Evolutionary conservation across 64 coral and sea anemone species (phyloP), one percentile per base, ranked within the genome.

Genomic region (Stichodactyla mertensii): DNA sequence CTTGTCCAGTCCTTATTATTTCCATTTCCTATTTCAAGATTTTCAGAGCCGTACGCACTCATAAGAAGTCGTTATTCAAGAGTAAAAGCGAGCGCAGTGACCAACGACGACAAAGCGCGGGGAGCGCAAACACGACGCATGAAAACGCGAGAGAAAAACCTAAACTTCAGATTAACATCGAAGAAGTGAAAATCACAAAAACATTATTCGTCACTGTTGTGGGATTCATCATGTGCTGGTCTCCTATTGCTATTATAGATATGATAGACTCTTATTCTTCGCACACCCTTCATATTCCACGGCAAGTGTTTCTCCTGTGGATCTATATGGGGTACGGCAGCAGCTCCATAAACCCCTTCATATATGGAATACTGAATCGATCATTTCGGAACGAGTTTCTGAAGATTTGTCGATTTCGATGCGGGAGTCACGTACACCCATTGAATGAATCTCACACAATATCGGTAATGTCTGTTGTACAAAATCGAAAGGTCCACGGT

Each of bases 301-400:
- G 90, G 0, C 60, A 87, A 83, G 78, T 87, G 18, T 92, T 87
- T 16, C 59, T 92, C 18, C 71, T 83, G 26, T 60, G 77, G 0
- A 83, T 79, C 15, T 64, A 62, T 4, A 64, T 83, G 60, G 60
- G 58, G 11, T 61, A 86, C n/a, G 28, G 51, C 0, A 79, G 77
- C 4, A 71, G 84, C 79, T 83, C 57, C 10, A 61, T 92, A 5
- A 92, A 92, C 24, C 90, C 90, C 2, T 52, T 92, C 10, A 87
- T 92, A 64, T 92, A 92, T 53, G 90, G 90, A 53, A 56, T 77
- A 20, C 12, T 92, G n/a, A 92, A 92, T 27, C 56, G 61, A 11
- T 59, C 86, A 18, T 92, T 92, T 27, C 79, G 61, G 55, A 18
- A 77, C 57, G 90, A 87, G 71, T 92, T 92, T 83, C 6, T 26